Base-by-base conservation (phyloP, 2,113 vertebrate species). In the Gracilinanus agilis region DNA sequence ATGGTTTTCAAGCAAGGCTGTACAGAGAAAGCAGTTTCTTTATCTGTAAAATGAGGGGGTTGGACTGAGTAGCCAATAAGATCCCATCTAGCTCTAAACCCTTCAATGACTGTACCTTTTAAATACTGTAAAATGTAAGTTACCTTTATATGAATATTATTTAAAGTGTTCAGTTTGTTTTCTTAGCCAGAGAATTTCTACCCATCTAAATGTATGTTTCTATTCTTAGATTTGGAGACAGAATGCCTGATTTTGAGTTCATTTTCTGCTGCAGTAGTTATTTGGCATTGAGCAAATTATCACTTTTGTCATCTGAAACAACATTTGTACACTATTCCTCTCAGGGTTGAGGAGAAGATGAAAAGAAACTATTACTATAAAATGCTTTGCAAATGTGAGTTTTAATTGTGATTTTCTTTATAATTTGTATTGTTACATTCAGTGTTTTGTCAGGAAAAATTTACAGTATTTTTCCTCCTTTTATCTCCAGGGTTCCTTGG, bases 401-500 rank as follows among this genome's bases (percentile, higher is more conserved):
- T n/a, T 83, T 40, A 21, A 83, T 83, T 21, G n/a, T 40, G n/a
- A 23, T 83, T 83, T 83, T 83, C 34, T 21, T n/a, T 3, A 40
- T 83, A 40, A 83, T 83, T 40, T 83, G n/a, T 83, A 27, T 2
- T 61, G 58, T 55, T 55, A 19, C 55, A 21, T 21, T 55, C 49
- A 27, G 58, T 61, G 58, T 83, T 83, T 16, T 19, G 40, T 83
- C 40, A 83, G n/a, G 24, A 24, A 61, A 89, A 61, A 21, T 0
- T 55, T 29, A 19, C 7, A 6, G 9, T 24, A 12, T 88, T 88
- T 0, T 11, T 83, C 40, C 34, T 40, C 34, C 96, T 96, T 75
- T 91, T 90, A 97, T 96, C 98, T 97, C 91, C 96, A 98, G 98
- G 94, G 97, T 90, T 96, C 92, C 94, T 16, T 93, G 53, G 95